phyloP scores from a whole-genome alignment of 2,797 vertebrate species.

The Sitta carolinensis region DNA sequence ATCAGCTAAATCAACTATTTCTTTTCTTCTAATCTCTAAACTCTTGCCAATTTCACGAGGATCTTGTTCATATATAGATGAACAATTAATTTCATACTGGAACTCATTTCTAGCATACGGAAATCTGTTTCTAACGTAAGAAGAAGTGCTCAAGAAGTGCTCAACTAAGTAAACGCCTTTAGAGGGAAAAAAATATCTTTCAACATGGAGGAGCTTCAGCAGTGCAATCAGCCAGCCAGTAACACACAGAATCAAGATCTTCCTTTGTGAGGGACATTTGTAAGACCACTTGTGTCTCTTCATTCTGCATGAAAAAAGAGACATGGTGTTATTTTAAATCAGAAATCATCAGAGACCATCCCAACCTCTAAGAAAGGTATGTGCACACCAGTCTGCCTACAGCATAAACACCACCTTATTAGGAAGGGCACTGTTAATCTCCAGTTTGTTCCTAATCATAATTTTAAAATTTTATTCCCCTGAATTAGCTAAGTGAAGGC shows the following conservation, averaged over 20 bases:
- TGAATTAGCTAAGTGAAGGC: neutral
- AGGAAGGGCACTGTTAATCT: neutral
- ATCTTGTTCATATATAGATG: constrained; percentile 85
- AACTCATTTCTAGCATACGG: constrained; percentile 14
- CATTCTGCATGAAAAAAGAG: constrained; percentile 82
- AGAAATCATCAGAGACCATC: neutral
- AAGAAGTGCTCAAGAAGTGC: constrained; percentile 77
- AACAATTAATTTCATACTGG: constrained; percentile 83
- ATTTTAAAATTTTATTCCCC: neutral
- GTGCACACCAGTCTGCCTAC: neutral
- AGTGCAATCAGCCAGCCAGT: constrained; percentile 77
- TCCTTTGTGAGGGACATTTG: constrained; percentile 73
- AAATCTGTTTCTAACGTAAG: constrained; percentile 70
- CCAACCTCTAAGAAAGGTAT: neutral
- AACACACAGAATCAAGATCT: constrained; percentile 77
- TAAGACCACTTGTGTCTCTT: constrained; percentile 77
- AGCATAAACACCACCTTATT: neutral
- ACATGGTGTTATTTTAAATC: neutral
- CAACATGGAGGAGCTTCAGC: constrained; percentile 82
- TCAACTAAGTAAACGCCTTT: constrained; percentile 80
- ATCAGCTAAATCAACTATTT: constrained; percentile 82
- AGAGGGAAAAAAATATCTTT: constrained; percentile 72
- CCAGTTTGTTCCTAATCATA: neutral
- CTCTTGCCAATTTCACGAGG: constrained; percentile 88
- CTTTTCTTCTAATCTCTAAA: constrained; percentile 82